Conservation (phyloP, 2,797 vertebrate species). For the Caiman crocodilus region DNA sequence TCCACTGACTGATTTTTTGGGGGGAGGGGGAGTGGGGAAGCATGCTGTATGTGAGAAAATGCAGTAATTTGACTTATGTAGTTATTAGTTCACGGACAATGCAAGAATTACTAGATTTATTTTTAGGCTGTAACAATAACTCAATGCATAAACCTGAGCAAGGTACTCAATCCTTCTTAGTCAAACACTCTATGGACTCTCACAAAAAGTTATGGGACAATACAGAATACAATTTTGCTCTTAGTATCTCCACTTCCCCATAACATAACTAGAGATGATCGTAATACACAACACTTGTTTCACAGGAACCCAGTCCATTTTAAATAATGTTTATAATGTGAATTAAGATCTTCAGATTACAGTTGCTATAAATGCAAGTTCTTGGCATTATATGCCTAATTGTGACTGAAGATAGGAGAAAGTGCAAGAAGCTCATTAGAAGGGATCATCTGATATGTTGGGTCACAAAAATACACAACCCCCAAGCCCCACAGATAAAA, state of each 20-base stretch:
- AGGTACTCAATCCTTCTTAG: not conserved
- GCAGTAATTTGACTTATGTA: not conserved
- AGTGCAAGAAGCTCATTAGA: not conserved
- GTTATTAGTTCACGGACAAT: too few species aligned
- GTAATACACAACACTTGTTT: not conserved
- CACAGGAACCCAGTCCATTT: not conserved
- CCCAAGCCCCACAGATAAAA: slow-evolving; percentile 4
- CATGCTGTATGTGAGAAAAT: not conserved
- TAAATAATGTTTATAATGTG: not conserved
- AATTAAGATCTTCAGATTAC: not conserved
- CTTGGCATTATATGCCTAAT: not conserved
- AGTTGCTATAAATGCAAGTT: not conserved
- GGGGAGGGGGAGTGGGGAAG: too few species aligned
- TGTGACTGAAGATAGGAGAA: not conserved
- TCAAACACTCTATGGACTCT: not conserved
- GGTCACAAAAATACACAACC: not conserved
- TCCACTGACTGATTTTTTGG: too few species aligned
- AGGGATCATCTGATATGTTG: not conserved
- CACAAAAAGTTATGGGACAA: not conserved
- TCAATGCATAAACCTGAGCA: not conserved
- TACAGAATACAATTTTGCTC: not conserved
- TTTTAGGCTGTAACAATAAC: not conserved
- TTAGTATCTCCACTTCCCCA: not conserved
- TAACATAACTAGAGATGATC: not conserved
- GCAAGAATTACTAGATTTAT: not conserved